phyloP scores from a whole-genome alignment of 1,140 invertebrate genomes.

The Plutomurus gul region DNA sequence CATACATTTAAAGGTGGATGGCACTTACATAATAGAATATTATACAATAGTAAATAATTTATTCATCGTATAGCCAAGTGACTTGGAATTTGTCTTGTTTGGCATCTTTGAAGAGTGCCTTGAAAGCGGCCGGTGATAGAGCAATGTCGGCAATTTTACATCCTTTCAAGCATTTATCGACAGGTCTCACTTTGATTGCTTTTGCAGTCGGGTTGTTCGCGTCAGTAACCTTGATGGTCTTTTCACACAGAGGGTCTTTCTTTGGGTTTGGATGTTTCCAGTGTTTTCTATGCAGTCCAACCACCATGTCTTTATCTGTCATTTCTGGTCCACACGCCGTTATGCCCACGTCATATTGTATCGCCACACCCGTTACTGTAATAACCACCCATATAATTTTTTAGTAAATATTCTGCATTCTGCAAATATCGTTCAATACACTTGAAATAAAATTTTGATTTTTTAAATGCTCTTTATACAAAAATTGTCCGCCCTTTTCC shows the following conservation, averaged over 20 bases:
- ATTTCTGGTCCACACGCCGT: slow-evolving; percentile 13
- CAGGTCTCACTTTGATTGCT: not conserved
- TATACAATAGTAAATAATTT: not conserved
- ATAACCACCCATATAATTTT: not conserved
- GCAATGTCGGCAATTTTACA: slow-evolving; percentile 8
- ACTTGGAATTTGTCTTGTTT: not conserved
- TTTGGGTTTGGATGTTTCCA: slow-evolving; percentile 26
- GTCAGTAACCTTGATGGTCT: not conserved
- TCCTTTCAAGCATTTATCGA: not conserved
- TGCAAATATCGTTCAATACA: no score
- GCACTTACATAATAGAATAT: not conserved
- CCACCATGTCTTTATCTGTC: not conserved
- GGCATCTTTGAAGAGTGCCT: slow-evolving; percentile 1
- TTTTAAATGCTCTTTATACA: no score
- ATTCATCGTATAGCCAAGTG: not conserved
- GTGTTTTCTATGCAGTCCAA: not conserved
- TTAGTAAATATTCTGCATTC: no score
- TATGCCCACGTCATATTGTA: not conserved
- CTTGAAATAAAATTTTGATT: no score
- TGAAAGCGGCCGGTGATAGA: not conserved
- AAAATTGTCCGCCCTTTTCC: no score
- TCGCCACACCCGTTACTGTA: not conserved
- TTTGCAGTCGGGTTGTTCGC: not conserved
- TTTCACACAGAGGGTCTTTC: not conserved
- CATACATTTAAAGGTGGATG: not conserved